Evolutionary conservation across 2,113 vertebrate species (phyloP), one percentile per base, ranked within the genome.

Genomic region (Lethenteron camtschaticum): DNA sequence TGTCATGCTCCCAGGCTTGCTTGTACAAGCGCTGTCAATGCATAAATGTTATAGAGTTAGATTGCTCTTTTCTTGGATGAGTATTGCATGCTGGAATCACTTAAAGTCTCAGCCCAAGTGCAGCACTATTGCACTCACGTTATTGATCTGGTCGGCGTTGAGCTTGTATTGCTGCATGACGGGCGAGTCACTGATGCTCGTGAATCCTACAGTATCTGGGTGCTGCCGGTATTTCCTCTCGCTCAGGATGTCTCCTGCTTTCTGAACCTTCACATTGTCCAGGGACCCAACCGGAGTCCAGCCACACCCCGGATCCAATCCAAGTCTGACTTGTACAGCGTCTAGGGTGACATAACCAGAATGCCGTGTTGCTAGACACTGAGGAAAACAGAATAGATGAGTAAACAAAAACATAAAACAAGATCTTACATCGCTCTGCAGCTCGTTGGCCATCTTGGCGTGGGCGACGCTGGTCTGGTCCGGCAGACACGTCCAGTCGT

Each of bases 401-500:
- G 24, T 41, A 41, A 41, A 41, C 24, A 41, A 3, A 3, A 41
- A 41, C 24, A 41, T 66, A 66, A 66, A 66, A 66, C 16, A 58
- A 71, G 69, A 9, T 72, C 82, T 80, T 71, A 90, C 88, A 68
- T 92, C 83, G 69, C 87, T 92, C 74, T 83, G 85, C 0, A 92
- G 74, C 1, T 92, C 82, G 12, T 90, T 86, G 1, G 75, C 81
- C 70, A 84, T 90, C 68, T 82, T 83, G 20, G 87, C 88, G 72
- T 87, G 86, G 0, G 84, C 81, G 2, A 92, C 83, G 1, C 87
- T 84, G 1, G 57, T 89, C 75, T 87, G 87, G 73, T 92, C 87
- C 0, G 88, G 88, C n/a, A 90, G 77, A 7, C 87, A 89, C 0
- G 87, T 90, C 87, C 87, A 92, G 9, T 84, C 74, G 18, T 92